Evolutionary conservation across 1,140 invertebrate genomes (phyloP), one percentile per base, ranked within the genome.

Genomic region (Cardiocondyla obscurior): DNA sequence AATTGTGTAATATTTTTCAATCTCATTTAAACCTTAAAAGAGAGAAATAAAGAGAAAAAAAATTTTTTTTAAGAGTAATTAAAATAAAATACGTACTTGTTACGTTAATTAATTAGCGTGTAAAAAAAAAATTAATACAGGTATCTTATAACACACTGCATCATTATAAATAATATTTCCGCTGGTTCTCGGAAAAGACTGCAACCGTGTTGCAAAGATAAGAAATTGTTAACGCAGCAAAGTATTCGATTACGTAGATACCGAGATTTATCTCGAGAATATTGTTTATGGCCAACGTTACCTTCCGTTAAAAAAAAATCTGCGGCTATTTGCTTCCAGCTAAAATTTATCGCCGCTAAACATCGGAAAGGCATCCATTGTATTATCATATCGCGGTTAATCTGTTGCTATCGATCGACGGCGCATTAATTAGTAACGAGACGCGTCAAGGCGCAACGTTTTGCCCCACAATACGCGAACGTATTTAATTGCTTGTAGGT

Each of bases 381-480:
- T 60, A 74, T 46, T 14, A 42, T 44, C 39, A 46, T 62, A 76
- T 76, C 42, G 42, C 28, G 58, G 14, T 51, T 76, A 64, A 76
- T 64, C 73, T 64, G 39, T 76, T 33, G 16, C 60, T 64, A 76
- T 64, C 19, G 73, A 76, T 49, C 73, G 19, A 46, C 19, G 19
- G 19, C n/a, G 2, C 19, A 51, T 51, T 64, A 76, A 76, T 76
- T 76, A 76, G 14, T 76, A 74, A 76, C 7, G 42, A 46, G 28
- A 49, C 57, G 36, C 14, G 70, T 33, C 14, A 76, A 64, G 42
- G 57, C 42, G 8, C 30, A 46, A 64, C 19, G 14, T 76, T 76
- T 30, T 64, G n/a, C 14, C 7, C n/a, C n/a, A 22, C 57, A 49
- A 36, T 33, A 25, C 14, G 12, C 30, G 14, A 76, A 64, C 51